phyloP scores from a whole-genome alignment of 2,888 invertebrate species.

The Orchesellides sinensis region DNA sequence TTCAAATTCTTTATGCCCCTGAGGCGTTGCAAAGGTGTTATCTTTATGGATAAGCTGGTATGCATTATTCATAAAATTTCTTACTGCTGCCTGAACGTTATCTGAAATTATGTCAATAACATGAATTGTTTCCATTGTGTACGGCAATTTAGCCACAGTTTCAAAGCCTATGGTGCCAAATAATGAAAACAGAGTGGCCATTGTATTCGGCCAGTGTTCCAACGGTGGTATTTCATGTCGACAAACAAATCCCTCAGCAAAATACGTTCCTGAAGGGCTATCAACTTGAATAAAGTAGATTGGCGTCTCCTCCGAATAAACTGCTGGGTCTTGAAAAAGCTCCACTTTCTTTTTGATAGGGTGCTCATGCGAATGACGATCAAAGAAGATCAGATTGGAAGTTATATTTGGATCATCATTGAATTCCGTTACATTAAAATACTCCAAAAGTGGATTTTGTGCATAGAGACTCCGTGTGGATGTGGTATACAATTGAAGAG shows the following conservation, averaged over 20 bases:
- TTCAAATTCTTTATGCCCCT: background rate
- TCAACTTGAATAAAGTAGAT: slow-evolving; percentile 66
- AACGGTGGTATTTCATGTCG: slow-evolving; percentile 65
- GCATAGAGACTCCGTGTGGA: background rate
- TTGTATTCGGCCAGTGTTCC: slow-evolving; percentile 65
- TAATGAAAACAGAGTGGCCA: slow-evolving; percentile 30
- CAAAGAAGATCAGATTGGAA: background rate
- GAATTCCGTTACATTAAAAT: slow-evolving; percentile 15
- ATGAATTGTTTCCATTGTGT: background rate
- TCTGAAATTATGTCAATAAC: slow-evolving; percentile 11
- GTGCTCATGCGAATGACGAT: background rate
- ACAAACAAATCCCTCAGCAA: slow-evolving; percentile 64
- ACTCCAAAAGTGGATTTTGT: slow-evolving; percentile 55
- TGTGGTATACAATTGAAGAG: slow-evolving; percentile 19
- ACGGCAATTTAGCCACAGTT: background rate
- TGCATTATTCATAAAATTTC: background rate
- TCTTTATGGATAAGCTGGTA: no score
- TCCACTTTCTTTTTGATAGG: background rate
- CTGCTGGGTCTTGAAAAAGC: slow-evolving; percentile 13
- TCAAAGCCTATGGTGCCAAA: background rate
- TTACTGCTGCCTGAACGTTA: background rate
- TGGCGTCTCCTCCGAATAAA: slow-evolving; percentile 31
- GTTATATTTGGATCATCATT: background rate
- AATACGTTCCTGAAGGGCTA: slow-evolving; percentile 63
- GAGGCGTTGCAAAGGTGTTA: no score